Evolutionary conservation across 2,113 vertebrate genomes (phyloP).

Genomic region (Notarius lentiginosus): DNA sequence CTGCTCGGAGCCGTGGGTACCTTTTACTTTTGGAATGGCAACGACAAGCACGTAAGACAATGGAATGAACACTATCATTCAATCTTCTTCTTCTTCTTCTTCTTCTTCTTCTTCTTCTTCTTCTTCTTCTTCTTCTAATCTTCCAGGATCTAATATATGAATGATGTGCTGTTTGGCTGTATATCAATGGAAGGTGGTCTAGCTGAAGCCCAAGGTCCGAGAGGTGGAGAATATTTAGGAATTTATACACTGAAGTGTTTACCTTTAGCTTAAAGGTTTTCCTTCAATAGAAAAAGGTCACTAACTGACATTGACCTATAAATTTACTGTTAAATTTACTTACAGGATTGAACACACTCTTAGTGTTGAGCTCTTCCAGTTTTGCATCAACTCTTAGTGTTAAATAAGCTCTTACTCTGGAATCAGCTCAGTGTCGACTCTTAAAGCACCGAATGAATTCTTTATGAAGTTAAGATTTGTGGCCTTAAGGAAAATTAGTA

Average conservation of each 20-base stretch:
- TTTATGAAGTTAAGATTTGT: background rate
- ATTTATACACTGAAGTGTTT: background rate
- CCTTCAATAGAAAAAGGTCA: background rate
- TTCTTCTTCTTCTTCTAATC: background rate
- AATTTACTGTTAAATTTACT: background rate
- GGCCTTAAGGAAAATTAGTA: background rate
- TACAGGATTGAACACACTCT: background rate
- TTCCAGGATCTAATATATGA: background rate
- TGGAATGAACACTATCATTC: too few species aligned
- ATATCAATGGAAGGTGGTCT: constrained; percentile 60
- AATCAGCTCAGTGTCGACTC: background rate
- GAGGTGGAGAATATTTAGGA: constrained; percentile 61
- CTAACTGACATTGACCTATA: background rate
- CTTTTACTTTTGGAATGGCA: constrained; percentile 92
- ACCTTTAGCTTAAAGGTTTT: background rate
- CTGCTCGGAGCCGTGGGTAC: constrained; percentile 86
- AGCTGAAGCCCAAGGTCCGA: constrained; percentile 70
- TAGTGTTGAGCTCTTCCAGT: background rate
- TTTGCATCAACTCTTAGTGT: background rate
- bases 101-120: background rate
- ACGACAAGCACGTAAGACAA: constrained; percentile 80
- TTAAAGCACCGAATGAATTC: background rate
- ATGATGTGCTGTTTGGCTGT: background rate
- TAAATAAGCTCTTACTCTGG: background rate
- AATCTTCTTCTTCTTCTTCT: background rate